phyloP scores from a whole-genome alignment of 2,113 vertebrate genomes.

The Pagrus major region DNA sequence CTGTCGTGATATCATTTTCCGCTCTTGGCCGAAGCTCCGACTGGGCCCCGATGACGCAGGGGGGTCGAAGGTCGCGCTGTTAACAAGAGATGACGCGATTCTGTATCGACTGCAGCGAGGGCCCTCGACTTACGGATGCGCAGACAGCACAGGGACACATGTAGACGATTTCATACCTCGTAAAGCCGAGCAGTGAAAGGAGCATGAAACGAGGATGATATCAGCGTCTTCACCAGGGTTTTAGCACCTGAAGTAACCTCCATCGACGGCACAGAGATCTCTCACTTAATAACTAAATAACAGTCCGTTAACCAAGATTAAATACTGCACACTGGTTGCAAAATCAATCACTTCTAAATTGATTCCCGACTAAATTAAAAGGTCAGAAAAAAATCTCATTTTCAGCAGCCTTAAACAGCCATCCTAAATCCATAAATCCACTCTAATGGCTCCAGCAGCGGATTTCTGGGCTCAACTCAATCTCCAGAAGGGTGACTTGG shows the following conservation, averaged over 20 bases:
- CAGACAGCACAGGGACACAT: conserved; percentile 36
- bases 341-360: conserved; percentile 32
- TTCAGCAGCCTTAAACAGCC: conserved; percentile 39
- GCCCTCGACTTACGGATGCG: not conserved
- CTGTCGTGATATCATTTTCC: conserved; percentile 54
- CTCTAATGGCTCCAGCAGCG: conserved; percentile 49
- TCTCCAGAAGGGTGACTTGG: conserved; percentile 47
- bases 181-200: conserved; percentile 14
- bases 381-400: conserved; percentile 42
- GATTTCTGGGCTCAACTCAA: conserved; percentile 31
- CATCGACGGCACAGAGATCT: too few species aligned
- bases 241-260: not conserved
- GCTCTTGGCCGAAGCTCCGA: conserved; percentile 13
- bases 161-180: conserved; percentile 51
- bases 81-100: conserved; percentile 47
- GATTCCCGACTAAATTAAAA: conserved; percentile 44
- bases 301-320: not conserved
- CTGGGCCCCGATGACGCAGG: not conserved
- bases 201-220: conserved; percentile 24
- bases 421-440: conserved; percentile 58
- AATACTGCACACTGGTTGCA: conserved; percentile 22
- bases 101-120: conserved; percentile 5
- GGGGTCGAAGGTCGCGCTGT: conserved; percentile 17
- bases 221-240: conserved; percentile 4
- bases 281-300: not conserved